phyloP scores from a whole-genome alignment of 2,797 vertebrate species.

The Chaetodon trifasciatus region DNA sequence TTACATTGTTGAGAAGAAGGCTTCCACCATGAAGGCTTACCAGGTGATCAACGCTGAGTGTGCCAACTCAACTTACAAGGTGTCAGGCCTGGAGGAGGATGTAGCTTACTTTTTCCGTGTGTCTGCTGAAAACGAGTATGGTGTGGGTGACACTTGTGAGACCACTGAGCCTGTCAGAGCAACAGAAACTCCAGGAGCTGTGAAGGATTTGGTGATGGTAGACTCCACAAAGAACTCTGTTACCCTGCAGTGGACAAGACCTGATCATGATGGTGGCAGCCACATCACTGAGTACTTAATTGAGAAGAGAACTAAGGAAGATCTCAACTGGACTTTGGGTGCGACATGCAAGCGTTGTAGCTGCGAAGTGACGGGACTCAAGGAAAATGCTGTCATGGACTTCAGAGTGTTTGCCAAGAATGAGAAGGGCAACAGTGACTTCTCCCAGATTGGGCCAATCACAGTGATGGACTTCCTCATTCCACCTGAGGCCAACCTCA shows the following conservation, averaged over 20 bases:
- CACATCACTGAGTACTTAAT: conserved; percentile 94
- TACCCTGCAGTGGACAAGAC: conserved; percentile 92
- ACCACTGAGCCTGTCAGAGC: conserved; percentile 93
- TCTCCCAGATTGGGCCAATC: conserved; percentile 91
- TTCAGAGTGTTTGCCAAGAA: conserved; percentile 97
- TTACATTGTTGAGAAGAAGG: conserved; percentile 96
- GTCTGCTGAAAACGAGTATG: conserved; percentile 96
- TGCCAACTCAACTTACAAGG: conserved; percentile 90
- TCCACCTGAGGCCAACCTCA: conserved; percentile 92
- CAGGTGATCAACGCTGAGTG: conserved; percentile 91
- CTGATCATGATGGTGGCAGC: conserved; percentile 96
- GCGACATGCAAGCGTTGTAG: conserved; percentile 91
- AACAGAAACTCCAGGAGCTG: conserved; percentile 92
- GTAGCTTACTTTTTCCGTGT: conserved; percentile 95
- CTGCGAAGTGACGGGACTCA: conserved; percentile 91
- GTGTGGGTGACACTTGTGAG: conserved; percentile 94
- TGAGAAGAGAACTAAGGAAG: conserved; percentile 90
- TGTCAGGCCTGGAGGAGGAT: conserved; percentile 92
- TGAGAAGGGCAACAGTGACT: conserved; percentile 95
- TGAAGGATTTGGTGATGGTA: conserved; percentile 91
- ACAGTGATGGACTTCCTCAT: conserved; percentile 93
- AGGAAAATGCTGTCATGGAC: conserved; percentile 90
- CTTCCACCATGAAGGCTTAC: conserved; percentile 95
- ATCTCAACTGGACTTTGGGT: conserved; percentile 89
- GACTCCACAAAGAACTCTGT: conserved; percentile 96